Percentiles rank a stretch among this genome's conserved stretches.
phyloP scores from a whole-genome alignment of 2,888 invertebrate genomes.

The Folsomia candida region DNA sequence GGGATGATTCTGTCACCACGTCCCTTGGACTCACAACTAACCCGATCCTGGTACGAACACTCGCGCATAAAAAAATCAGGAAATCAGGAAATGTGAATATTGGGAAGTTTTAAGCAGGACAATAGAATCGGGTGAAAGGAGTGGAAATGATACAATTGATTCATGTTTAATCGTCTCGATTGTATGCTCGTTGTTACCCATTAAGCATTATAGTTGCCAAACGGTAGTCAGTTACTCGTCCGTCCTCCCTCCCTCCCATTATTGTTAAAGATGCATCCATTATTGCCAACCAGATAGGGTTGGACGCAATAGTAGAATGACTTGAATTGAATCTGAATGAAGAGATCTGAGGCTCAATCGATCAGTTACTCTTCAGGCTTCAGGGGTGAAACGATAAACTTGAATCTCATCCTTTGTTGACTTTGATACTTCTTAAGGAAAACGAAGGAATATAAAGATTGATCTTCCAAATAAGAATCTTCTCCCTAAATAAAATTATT shows the following conservation, averaged over 20 bases:
- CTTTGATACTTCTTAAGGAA: neutral
- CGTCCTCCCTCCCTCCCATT: neutral
- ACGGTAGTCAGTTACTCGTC: neutral
- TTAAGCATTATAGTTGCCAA: neutral
- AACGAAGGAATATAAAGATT: neutral
- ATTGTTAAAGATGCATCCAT: neutral
- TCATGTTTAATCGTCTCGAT: neutral
- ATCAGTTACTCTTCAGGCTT: constrained; percentile 12
- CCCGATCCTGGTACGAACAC: neutral
- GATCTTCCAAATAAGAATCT: neutral
- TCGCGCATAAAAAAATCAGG: neutral
- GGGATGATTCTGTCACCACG: neutral
- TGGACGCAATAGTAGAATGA: neutral
- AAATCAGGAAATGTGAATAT: neutral
- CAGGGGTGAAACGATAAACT: constrained; percentile 12
- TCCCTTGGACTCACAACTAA: neutral
- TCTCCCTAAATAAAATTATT: neutral
- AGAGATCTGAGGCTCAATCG: neutral
- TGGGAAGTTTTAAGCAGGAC: neutral
- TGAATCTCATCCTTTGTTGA: constrained; percentile 9
- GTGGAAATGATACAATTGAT: neutral
- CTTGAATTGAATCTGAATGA: neutral
- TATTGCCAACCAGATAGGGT: neutral
- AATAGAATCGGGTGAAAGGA: neutral
- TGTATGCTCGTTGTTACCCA: neutral